phyloP scores from a whole-genome alignment of 2,797 vertebrate genomes.

The Alosa sapidissima region DNA sequence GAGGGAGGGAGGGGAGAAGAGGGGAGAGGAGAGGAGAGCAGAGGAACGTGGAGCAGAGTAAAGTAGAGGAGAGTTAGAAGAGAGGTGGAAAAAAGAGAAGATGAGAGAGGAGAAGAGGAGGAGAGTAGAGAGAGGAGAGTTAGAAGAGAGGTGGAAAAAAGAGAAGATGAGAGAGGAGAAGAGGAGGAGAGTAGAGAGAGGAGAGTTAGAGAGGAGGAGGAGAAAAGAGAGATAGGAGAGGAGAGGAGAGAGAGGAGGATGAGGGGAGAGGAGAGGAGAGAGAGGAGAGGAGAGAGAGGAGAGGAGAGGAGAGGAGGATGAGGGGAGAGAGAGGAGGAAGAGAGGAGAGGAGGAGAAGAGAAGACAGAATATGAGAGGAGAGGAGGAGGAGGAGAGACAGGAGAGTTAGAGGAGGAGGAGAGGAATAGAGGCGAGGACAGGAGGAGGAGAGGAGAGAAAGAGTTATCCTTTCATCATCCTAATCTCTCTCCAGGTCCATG shows the following conservation, averaged over 20 bases:
- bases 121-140: neutral
- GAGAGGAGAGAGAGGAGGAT: neutral
- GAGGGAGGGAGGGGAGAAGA: neutral
- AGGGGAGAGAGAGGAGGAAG: neutral
- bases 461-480: neutral
- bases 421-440: neutral
- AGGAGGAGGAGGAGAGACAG: no score
- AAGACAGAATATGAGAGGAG: neutral
- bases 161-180: neutral
- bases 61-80: neutral
- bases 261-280: neutral
- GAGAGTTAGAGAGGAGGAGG: no score
- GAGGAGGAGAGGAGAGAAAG: neutral
- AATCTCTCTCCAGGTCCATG: slow-evolving; percentile 78
- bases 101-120: neutral
- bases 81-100: neutral
- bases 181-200: neutral
- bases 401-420: no score
- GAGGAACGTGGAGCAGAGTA: neutral
- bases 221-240: neutral
- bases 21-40: neutral
- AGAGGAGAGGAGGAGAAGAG: neutral
- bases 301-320: no score
- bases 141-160: no score
- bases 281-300: neutral